Percentiles rank a stretch among this genome's conserved stretches.
Evolutionary conservation across 2,797 vertebrate genomes (phyloP).

Genomic region (Danio choprae): DNA sequence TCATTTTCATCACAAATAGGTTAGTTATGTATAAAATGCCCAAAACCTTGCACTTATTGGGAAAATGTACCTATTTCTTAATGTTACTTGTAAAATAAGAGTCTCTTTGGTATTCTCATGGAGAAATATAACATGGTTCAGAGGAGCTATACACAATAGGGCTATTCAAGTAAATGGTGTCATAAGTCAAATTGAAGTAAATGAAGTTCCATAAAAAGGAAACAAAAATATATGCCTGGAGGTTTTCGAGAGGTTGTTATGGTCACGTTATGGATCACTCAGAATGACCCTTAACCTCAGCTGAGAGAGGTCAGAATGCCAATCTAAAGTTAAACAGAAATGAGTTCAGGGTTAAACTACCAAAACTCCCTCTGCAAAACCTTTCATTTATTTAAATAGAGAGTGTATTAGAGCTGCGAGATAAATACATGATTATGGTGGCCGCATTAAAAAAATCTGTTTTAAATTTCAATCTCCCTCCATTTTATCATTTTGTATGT

Average conservation of each 20-base stretch:
- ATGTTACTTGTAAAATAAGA: conserved; percentile 4
- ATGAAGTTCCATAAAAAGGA: background rate
- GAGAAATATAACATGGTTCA: background rate
- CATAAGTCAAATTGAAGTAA: too few species aligned
- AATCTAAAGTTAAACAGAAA: conserved; percentile 18
- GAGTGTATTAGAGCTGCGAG: background rate
- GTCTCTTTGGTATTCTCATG: background rate
- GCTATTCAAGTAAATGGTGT: conserved; percentile 10
- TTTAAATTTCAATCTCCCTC: background rate
- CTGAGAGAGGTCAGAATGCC: conserved; percentile 4
- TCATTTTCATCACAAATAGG: conserved; percentile 48
- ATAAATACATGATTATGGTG: background rate
- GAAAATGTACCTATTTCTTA: background rate
- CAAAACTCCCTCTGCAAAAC: background rate
- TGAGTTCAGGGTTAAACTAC: background rate
- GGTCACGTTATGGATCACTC: background rate
- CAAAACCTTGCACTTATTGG: background rate
- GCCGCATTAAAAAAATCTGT: background rate
- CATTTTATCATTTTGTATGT: background rate
- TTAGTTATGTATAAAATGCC: conserved; percentile 56
- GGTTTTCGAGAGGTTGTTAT: background rate
- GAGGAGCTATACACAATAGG: background rate
- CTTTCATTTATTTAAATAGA: background rate
- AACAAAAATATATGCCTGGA: background rate
- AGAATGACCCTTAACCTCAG: conserved; percentile 16